Base-by-base conservation (phyloP, 2,888 invertebrate genomes). In the Temnothorax rugatulus region DNA sequence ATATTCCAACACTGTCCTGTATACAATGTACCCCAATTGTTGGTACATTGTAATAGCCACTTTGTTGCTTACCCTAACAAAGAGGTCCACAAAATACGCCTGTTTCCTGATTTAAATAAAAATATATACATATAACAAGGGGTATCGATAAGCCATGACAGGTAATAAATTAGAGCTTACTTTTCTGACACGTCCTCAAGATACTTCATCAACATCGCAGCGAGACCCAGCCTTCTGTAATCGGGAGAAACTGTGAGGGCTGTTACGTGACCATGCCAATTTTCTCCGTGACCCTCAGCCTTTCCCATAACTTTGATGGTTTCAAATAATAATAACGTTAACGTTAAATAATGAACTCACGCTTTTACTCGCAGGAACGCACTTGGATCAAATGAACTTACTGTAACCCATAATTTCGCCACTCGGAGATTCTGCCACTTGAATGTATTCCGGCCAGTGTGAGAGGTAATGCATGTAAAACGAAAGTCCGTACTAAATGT, bases 211-310 rank as follows among this genome's bases (percentile, higher is more conserved):
- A 99, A 96, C 76, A 97, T 97, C 7, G 97, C 98, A 57, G 99
- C 99, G 76, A 99, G 95, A 2, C 99, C 99, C 15, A 99, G 95
- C 89, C 99, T 96, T 92, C 99, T 96, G 93, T 98, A 99, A 93
- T 98, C 98, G 1, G 99, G 99, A 5, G 99, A 98, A 2, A 99
- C 99, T 8, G 99, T 99, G 54, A 99, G 95, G 2, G 99, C 99
- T 63, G 99, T 99, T 13, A 99, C 99, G 95, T 99, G 99, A 0
- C 99, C 99, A 96, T 99, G 99, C 99, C 99, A 99, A 93, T 99
- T 98, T 91, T 99, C 99, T 74, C 97, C 97, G 90, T 97, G 97
- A 0, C 99, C 99, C 95, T 99, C 99, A 0, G 99, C 98, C 95
- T 99, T 99, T 54, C 99, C 99, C 99, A 99, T 99, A 77, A 99